Percentiles rank a stretch among this genome's conserved stretches.
These are phyloP conservation scores for Danionella cerebrum DNA, from an alignment of 2,113 vertebrate species.

Conservation along the genomic window DNA sequence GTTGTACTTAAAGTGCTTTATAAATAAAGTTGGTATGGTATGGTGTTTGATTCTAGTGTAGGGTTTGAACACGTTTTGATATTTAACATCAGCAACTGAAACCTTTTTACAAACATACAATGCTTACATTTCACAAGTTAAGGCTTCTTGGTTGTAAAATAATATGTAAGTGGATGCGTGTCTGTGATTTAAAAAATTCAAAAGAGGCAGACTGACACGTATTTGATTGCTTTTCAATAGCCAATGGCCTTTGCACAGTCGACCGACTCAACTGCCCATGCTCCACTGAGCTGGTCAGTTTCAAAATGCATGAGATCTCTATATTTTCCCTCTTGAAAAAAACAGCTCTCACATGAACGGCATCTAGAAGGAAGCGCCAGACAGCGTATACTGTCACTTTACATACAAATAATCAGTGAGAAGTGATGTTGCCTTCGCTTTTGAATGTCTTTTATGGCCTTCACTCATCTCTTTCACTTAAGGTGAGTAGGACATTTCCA, in stretches of 20 bases:
- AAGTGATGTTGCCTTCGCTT: neutral
- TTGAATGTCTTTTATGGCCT: neutral
- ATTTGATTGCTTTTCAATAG: slow-evolving; percentile 48
- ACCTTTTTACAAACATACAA: too few relatives aligned
- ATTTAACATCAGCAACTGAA: too few relatives aligned
- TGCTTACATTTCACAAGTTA: too few relatives aligned
- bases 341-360: slow-evolving; percentile 35
- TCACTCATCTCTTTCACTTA: neutral
- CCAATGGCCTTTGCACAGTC: slow-evolving; percentile 39
- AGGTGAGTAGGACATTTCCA: neutral
- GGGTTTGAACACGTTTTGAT: too few relatives aligned
- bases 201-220: slow-evolving; percentile 41
- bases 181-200: slow-evolving; percentile 33
- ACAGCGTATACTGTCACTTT: neutral
- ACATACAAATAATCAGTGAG: neutral
- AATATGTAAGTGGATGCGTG: slow-evolving; percentile 12
- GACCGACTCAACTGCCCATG: slow-evolving; percentile 20
- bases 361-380: neutral
- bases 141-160: slow-evolving; percentile 36
- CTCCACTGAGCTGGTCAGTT: slow-evolving; percentile 34
- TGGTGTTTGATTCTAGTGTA: too few relatives aligned
- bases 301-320: slow-evolving; percentile 33
- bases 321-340: slow-evolving; percentile 28
- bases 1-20: too few relatives aligned
- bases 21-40: too few relatives aligned